Base-by-base conservation (phyloP, 2,113 vertebrate species). In the Colistium nudipinnis region DNA sequence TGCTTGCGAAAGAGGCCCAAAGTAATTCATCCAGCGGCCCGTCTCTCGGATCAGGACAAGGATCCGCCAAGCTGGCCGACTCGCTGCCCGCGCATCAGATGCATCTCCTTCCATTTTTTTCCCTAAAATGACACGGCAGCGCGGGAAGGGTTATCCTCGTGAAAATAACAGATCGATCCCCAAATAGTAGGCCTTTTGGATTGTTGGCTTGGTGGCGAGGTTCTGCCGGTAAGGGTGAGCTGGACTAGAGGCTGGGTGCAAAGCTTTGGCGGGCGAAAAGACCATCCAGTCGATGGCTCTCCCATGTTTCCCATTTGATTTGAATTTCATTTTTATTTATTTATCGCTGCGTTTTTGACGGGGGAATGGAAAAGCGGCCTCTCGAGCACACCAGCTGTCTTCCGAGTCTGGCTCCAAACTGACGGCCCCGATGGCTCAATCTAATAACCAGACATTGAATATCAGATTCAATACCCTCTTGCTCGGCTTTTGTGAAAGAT, bases 371-470 rank as follows among this genome's bases (percentile, higher is more conserved):
- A 41, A 61, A 74, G 57, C 74, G 56, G 63, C 30, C 60, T 65
- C 56, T 68, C 70, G 45, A 62, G 60, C 79, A 75, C 78, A 38
- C 70, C 30, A 72, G 60, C 78, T 76, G 52, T 70, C 60, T 73
- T 70, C 57, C 52, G 80, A 78, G 76, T 66, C 81, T 78, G 87
- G 82, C 86, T 88, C 85, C 89, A 71, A 74, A 75, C 81, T 65
- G 86, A 79, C 75, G 68, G 73, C 48, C 66, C n/a, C 48, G 65
- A 75, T 68, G 64, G 70, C 62, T 77, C 70, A 66, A 84, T 87
- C 76, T 89, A 88, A 88, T 89, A 82, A 87, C 76, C 78, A 67
- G 75, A 74, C 76, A 77, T 83, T 44, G 67, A 78, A 79, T 85
- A 87, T 84, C 80, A 55, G 57, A 84, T 80, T 84, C 63, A 48